Evolutionary conservation across 64 coral and sea anemone genomes (phyloP).

Genomic region (Stylophora pistillata): DNA sequence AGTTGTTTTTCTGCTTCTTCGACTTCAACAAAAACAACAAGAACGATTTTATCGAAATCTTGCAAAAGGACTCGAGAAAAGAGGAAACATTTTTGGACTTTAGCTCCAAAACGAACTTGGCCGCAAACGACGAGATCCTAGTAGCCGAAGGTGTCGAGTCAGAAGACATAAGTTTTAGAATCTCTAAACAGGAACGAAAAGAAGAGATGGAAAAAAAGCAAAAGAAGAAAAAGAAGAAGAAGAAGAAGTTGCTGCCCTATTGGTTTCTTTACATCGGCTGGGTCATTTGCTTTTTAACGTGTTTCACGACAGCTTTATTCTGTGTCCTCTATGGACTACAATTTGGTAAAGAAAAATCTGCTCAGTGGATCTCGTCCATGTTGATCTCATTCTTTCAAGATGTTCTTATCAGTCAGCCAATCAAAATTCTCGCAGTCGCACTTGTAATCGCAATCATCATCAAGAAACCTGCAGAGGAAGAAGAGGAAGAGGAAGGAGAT

Average conservation of each 20-base stretch:
- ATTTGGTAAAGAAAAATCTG: conserved; percentile 93
- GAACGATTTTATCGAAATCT: conserved; percentile 90
- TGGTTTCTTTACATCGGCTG: conserved; percentile 91
- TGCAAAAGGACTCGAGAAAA: conserved; percentile 74
- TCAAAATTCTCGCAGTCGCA: conserved; percentile 80
- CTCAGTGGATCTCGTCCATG: conserved; percentile 92
- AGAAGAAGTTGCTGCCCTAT: conserved; percentile 87
- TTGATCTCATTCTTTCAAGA: conserved; percentile 94
- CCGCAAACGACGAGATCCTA: not conserved
- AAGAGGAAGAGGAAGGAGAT: conserved; percentile 62
- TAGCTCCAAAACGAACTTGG: conserved; percentile 61
- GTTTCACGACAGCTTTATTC: conserved; percentile 81
- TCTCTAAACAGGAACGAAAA: conserved; percentile 87
- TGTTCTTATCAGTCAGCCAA: conserved; percentile 82
- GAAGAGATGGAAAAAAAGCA: conserved; percentile 85
- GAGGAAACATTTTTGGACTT: conserved; percentile 75
- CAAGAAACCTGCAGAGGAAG: conserved; percentile 89
- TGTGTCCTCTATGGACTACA: conserved; percentile 86
- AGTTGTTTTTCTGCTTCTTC: conserved; percentile 91
- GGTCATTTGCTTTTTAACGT: conserved; percentile 80
- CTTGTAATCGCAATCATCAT: conserved; percentile 79
- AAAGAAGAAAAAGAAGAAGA: conserved; percentile 95
- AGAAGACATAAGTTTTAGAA: conserved; percentile 80
- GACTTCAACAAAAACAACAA: conserved; percentile 70
- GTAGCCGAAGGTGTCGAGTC: conserved; percentile 65